Evolutionary conservation across 2,888 invertebrate genomes (phyloP).

Genomic region (Parnassius orleans): DNA sequence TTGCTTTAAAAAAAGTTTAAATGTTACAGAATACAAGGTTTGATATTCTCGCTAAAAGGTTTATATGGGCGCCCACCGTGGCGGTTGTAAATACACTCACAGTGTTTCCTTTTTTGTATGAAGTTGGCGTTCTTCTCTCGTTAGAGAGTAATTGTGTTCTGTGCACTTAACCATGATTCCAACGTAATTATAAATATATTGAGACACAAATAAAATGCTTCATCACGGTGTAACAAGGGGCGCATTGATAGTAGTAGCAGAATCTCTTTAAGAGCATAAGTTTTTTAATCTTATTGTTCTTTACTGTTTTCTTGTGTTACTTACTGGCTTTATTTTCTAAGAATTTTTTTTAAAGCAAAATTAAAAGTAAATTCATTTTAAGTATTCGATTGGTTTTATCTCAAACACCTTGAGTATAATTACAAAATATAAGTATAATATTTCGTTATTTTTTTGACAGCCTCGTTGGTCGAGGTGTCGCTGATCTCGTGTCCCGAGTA

Average conservation of each 20-base stretch:
- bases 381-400: neutral
- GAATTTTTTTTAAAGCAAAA: slow-evolving; percentile 10
- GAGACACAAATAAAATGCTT: neutral
- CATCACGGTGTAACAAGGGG: slow-evolving; percentile 10
- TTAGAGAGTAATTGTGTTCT: no score
- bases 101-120: no score
- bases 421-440: neutral
- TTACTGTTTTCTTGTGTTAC: slow-evolving; percentile 42
- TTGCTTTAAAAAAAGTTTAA: no score
- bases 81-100: no score
- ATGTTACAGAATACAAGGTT: no score
- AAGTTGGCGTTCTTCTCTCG: no score
- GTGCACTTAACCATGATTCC: no score
- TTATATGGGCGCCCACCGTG: no score
- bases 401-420: neutral
- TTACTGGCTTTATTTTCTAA: slow-evolving; percentile 12
- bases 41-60: no score
- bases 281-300: slow-evolving; percentile 64
- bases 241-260: slow-evolving; percentile 41
- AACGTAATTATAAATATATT: no score
- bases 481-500: no score
- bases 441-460: neutral
- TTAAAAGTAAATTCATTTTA: neutral
- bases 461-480: no score
- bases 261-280: slow-evolving; percentile 52